Percentiles rank a stretch among this genome's conserved stretches.
Evolutionary conservation across 2,888 invertebrate genomes (phyloP).

Genomic region (Chrysotoxum bicinctum): DNA sequence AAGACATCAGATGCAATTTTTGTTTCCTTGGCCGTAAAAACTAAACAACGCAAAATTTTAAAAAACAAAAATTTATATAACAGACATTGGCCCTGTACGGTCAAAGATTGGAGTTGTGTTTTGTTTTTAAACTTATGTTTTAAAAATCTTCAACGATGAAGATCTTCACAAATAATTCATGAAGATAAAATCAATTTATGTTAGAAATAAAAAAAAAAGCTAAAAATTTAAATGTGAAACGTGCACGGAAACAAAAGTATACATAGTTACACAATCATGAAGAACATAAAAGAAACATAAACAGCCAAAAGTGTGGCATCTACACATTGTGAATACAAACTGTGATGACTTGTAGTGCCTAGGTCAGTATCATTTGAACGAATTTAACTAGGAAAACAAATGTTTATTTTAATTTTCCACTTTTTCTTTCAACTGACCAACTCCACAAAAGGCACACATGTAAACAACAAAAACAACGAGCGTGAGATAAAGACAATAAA

Average conservation of each 20-base stretch:
- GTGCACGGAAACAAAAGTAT: conserved; percentile 1
- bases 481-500: not conserved
- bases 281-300: not conserved
- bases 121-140: too few species aligned
- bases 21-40: too few species aligned
- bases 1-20: too few species aligned
- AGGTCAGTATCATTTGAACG: conserved; percentile 5
- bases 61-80: too few species aligned
- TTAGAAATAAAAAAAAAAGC: not conserved
- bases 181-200: too few species aligned
- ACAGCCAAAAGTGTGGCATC: conserved; percentile 7
- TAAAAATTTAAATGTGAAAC: conserved; percentile 1
- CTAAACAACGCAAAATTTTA: too few species aligned
- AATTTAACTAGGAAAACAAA: not conserved
- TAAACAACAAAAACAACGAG: not conserved
- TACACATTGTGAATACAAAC: conserved; percentile 12
- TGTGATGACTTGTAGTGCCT: not conserved
- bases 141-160: too few species aligned
- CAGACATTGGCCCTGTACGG: too few species aligned
- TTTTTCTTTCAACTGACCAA: conserved; percentile 3
- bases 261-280: too few species aligned
- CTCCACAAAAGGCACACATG: not conserved
- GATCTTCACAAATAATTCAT: too few species aligned
- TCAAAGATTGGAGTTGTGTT: too few species aligned
- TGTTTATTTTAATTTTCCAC: not conserved